phyloP scores from a whole-genome alignment of 2,797 vertebrate species.

The Ispidina lecontei region DNA sequence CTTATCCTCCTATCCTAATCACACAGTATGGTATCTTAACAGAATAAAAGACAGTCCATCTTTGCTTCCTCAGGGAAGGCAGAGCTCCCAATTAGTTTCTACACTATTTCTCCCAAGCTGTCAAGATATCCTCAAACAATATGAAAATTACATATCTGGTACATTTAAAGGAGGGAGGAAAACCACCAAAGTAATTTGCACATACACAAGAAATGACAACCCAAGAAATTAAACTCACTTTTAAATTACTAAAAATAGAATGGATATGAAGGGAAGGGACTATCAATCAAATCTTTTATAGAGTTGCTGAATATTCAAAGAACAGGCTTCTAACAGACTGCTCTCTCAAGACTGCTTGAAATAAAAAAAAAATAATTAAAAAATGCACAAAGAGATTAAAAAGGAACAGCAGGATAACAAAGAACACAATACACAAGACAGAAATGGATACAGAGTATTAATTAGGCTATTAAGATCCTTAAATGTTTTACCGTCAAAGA shows the following conservation, averaged over 20 bases:
- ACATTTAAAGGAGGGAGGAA: constrained; percentile 18
- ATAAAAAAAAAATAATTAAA: constrained; percentile 22
- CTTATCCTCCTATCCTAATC: not conserved
- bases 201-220: not conserved
- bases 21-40: not conserved
- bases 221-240: constrained; percentile 18
- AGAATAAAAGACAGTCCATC: constrained; percentile 1
- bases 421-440: constrained; percentile 33
- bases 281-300: constrained; percentile 49
- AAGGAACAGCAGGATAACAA: not conserved
- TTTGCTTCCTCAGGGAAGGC: not conserved
- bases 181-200: not conserved
- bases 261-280: constrained; percentile 19
- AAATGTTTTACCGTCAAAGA: constrained; percentile 59
- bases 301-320: constrained; percentile 59
- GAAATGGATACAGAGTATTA: constrained; percentile 43
- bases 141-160: constrained; percentile 18
- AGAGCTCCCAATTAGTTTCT: constrained; percentile 19
- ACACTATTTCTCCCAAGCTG: constrained; percentile 18
- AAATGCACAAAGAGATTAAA: not conserved
- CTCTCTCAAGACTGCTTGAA: constrained; percentile 36
- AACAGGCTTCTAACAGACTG: constrained; percentile 39
- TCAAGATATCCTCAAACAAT: constrained; percentile 35
- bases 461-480: constrained; percentile 60
- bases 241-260: constrained; percentile 50